Percentiles rank a stretch among this genome's conserved stretches.
phyloP scores from a whole-genome alignment of 2,888 invertebrate genomes.

The Epiblema foenella region DNA sequence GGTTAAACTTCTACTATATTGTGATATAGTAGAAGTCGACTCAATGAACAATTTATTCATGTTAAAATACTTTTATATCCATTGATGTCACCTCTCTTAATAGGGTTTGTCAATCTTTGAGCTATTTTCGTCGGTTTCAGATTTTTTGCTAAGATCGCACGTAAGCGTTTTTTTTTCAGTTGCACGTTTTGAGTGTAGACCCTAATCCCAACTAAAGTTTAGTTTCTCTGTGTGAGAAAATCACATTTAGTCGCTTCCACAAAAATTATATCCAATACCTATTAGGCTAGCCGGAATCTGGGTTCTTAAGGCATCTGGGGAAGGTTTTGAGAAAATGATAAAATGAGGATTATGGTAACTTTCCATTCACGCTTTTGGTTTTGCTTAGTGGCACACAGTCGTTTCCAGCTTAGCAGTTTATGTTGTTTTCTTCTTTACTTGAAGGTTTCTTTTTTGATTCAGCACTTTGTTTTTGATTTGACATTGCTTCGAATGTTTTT shows the following conservation, averaged over 20 bases:
- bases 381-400: slow-evolving; percentile 4
- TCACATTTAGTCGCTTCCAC: not conserved
- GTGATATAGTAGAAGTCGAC: too few species aligned
- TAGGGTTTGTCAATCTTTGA: not conserved
- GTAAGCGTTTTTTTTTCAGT: not conserved
- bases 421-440: not conserved
- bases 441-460: slow-evolving; percentile 20
- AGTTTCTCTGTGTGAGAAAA: not conserved
- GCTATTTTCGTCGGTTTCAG: not conserved
- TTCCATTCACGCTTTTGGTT: slow-evolving; percentile 12
- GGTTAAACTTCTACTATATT: too few species aligned
- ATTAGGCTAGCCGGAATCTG: not conserved
- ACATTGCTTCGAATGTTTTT: not conserved
- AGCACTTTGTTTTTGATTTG: slow-evolving; percentile 22
- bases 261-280: not conserved
- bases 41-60: too few species aligned
- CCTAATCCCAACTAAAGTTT: not conserved
- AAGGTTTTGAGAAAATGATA: not conserved
- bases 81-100: not conserved
- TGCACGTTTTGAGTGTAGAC: slow-evolving; percentile 5
- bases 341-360: not conserved
- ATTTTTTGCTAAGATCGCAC: slow-evolving; percentile 3
- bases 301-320: not conserved
- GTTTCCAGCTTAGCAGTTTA: slow-evolving; percentile 20
- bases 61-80: too few species aligned